These are phyloP conservation scores for Aix galericulata DNA, from an alignment of 2,113 vertebrate genomes.

Conservation along the genomic window DNA sequence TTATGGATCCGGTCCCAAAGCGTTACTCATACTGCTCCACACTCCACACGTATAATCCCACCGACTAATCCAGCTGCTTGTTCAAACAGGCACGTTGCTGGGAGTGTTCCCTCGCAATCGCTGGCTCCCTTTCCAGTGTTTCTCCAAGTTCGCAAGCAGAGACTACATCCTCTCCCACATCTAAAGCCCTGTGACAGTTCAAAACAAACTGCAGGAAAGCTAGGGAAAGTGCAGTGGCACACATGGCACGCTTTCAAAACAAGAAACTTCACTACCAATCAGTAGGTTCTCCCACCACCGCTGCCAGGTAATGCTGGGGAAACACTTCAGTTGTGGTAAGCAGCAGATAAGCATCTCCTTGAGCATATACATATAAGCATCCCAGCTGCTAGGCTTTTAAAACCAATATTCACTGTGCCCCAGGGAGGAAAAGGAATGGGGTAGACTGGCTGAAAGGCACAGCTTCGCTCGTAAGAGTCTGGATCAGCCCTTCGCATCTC, in stretches of 20 bases:
- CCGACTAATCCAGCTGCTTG: conserved; percentile 20
- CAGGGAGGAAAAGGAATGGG: conserved; percentile 5
- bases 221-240: not conserved
- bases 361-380: not conserved
- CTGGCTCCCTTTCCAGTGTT: not conserved
- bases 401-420: not conserved
- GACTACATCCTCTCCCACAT: not conserved
- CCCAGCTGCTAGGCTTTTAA: conserved; percentile 31
- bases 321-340: conserved; percentile 30
- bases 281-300: not conserved
- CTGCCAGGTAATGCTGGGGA: not conserved
- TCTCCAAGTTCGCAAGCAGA: not conserved
- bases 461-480: not conserved
- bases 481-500: conserved; percentile 14
- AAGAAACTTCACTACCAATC: not conserved
- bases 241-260: not conserved
- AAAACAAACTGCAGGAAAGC: not conserved
- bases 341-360: conserved; percentile 32
- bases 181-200: not conserved
- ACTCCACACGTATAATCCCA: conserved; percentile 15
- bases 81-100: conserved; percentile 15
- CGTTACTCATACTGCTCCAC: not conserved
- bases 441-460: conserved; percentile 13
- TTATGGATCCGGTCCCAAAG: conserved; percentile 21
- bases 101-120: not conserved